Evolutionary conservation across 2,888 invertebrate genomes (phyloP), one percentile per base, ranked within the genome.

Genomic region (Melanostoma scalare): DNA sequence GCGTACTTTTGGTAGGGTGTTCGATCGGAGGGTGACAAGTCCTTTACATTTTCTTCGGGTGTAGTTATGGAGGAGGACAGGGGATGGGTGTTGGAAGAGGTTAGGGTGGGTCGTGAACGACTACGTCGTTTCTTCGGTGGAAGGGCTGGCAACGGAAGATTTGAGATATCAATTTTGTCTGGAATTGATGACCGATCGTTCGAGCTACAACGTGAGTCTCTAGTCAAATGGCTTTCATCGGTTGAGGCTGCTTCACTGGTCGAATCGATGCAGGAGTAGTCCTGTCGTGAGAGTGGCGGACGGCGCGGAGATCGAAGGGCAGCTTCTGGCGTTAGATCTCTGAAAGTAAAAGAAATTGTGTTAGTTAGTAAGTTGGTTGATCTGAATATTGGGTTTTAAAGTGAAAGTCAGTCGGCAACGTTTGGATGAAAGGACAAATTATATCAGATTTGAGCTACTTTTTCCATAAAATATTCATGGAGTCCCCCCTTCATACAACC

Each of bases 91-190:
- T 20, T 20, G 58, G 38, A 44, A 56, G 55, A 88, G 4, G 89
- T 88, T 46, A 89, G 89, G 85, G 88, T 88, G 42, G 88, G 87
- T 42, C 89, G 87, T 6, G 89, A 87, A 72, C 89, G 89, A 9
- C 88, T 89, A 20, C 91, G 89, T 65, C 89, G 88, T 31, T 89
- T 89, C 79, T 91, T 91, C 2, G 90, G 88, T 38, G 91, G 91
- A 74, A 91, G 86, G 2, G 90, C 91, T 0, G 91, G 91, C 77
- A 91, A 80, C 6, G 91, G 91, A 58, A 91, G 86, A 44, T 89
- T 90, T 81, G 89, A 90, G 30, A 91, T 89, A 87, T 91, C 91
- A 75, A 91, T 89, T 86, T 90, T 91, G 85, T 90, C 90, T 8
- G 88, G 86, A 6, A 90, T 89, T 55, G 90, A 89, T 5, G 90